Base-by-base conservation (phyloP, 2,113 vertebrate genomes). In the Salminus brasiliensis region DNA sequence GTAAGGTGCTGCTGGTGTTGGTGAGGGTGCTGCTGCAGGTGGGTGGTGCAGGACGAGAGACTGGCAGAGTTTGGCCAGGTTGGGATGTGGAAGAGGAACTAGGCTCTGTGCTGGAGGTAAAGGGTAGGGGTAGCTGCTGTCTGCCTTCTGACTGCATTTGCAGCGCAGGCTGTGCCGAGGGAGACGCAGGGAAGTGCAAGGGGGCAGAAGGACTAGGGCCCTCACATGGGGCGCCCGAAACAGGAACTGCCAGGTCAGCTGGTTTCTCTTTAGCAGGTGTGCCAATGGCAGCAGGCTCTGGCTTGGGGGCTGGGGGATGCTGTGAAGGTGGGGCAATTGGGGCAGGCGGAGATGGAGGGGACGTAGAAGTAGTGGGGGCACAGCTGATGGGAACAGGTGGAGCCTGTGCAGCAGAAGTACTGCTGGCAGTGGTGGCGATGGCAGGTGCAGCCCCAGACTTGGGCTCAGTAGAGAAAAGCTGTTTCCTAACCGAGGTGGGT, bases 401-500 rank as follows among this genome's bases (percentile, higher is more conserved):
- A 79, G 93, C 89, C 83, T 93, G 86, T 29, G 90, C 81, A 86
- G 86, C 90, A 74, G 91, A 91, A 83, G 91, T 91, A 80, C 92
- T 95, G 0, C 92, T 93, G 88, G 91, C 91, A 55, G 94, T 90
- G 1, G 91, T 90, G 12, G 94, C 79, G 1, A 92, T 83, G 30
- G 93, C 90, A 87, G 85, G 91, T 59, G 87, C 93, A 0, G 92
- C 92, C 9, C 41, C 71, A n/a, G 59, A 43, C 86, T 97, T 99
- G 84, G 94, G 92, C 76, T 97, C 94, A 0, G 95, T 91, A 47
- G 95, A 89, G 49, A 99, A 98, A 76, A 99, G 90, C 91, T 99
- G 96, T 89, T 99, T 99, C 80, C 96, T 93, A 88, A 95, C 96
- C 0, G 97, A 96, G 21, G 97, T 97, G 71, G 96, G 95, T 72